These are phyloP conservation scores for Agrochola lota DNA, from an alignment of 2,888 invertebrate genomes.

Conservation along the genomic window DNA sequence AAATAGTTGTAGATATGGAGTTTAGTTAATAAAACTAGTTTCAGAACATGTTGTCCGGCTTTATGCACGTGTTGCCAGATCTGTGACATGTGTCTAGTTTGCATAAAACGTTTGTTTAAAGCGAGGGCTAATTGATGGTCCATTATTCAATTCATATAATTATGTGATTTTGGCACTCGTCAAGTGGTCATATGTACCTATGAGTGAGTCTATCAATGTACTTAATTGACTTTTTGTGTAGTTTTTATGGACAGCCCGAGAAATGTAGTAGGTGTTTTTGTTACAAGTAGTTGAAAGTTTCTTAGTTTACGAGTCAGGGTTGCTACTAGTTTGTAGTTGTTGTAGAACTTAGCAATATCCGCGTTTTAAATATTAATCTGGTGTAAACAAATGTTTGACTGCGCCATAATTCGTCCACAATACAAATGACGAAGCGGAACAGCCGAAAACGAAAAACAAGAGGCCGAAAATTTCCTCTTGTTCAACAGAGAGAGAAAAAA, in stretches of 20 bases:
- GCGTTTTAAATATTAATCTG: not conserved
- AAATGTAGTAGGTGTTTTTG: not conserved
- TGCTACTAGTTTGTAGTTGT: not conserved
- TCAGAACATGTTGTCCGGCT: slow-evolving; percentile 50
- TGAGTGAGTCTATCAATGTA: not conserved
- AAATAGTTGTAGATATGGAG: slow-evolving; percentile 68
- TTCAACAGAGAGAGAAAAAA: slow-evolving; percentile 81
- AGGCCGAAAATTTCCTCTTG: slow-evolving; percentile 64
- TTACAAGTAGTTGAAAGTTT: not conserved
- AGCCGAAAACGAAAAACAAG: slow-evolving; percentile 64
- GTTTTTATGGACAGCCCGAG: not conserved
- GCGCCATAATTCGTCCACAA: slow-evolving; percentile 46
- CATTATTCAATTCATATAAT: not conserved
- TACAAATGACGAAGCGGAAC: slow-evolving; percentile 64
- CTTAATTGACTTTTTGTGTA: not conserved
- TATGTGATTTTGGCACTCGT: not conserved
- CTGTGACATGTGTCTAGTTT: slow-evolving; percentile 11
- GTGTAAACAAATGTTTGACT: slow-evolving; percentile 37
- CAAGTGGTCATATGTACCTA: not conserved
- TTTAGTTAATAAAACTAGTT: slow-evolving; percentile 72
- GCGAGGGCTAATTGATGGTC: not conserved
- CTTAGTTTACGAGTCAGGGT: not conserved
- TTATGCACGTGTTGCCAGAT: slow-evolving; percentile 42
- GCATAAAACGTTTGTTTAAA: not conserved
- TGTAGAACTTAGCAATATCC: not conserved